These are phyloP conservation scores for Amitus sp. DNA, from an alignment of 2,888 invertebrate genomes.

Conservation along the genomic window DNA sequence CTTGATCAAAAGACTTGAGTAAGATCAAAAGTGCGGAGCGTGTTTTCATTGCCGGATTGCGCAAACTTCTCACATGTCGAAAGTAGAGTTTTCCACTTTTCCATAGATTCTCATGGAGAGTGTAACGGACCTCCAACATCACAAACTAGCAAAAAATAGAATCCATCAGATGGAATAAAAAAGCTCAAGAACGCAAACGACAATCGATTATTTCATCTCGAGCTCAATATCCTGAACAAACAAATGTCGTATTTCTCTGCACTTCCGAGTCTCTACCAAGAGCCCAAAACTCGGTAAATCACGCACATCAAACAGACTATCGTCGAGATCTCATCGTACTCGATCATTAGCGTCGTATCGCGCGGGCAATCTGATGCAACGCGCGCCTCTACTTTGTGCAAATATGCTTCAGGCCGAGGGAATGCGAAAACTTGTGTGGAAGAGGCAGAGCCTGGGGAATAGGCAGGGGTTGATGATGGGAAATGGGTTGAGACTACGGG, in stretches of 20 bases:
- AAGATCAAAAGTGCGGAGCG: conserved; percentile 48
- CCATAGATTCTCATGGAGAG: neutral
- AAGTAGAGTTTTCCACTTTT: conserved; percentile 40
- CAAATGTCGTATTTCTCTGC: too few relatives aligned
- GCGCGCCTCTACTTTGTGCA: conserved; percentile 30
- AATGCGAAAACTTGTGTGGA: conserved; percentile 22
- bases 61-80: conserved; percentile 41
- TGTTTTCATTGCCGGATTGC: conserved; percentile 46
- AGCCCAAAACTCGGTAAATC: neutral
- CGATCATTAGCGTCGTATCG: conserved; percentile 9
- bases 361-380: conserved; percentile 9
- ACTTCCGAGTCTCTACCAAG: too few relatives aligned
- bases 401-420: conserved; percentile 23
- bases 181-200: too few relatives aligned
- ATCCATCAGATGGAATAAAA: too few relatives aligned
- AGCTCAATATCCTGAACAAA: too few relatives aligned
- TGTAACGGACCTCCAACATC: too few relatives aligned
- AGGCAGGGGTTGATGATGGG: conserved; percentile 29
- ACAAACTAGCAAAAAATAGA: too few relatives aligned
- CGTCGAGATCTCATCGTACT: conserved; percentile 12
- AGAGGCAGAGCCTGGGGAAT: conserved; percentile 19
- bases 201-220: too few relatives aligned
- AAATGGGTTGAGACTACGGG: conserved; percentile 32
- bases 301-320: conserved; percentile 6
- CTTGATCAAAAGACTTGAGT: conserved; percentile 35